These are phyloP conservation scores for Pelobates cultripes DNA, from an alignment of 2,797 vertebrate species.

Conservation along the genomic window DNA sequence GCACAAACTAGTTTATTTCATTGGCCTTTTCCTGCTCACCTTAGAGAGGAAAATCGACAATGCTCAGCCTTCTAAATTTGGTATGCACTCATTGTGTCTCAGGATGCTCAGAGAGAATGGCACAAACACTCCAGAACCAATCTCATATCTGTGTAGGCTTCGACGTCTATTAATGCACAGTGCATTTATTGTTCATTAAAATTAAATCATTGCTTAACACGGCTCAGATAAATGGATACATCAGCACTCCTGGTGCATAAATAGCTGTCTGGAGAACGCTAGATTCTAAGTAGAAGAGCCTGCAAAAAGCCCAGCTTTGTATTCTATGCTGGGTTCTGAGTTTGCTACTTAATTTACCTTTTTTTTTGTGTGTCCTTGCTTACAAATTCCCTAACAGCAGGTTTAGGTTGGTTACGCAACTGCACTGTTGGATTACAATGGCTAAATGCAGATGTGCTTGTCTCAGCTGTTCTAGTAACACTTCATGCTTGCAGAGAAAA, in stretches of 20 bases:
- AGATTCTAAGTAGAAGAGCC: background rate
- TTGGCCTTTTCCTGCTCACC: background rate
- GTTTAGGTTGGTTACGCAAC: background rate
- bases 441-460: constrained; percentile 9
- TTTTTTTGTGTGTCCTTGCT: too few species aligned
- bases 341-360: too few species aligned
- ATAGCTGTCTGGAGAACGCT: background rate
- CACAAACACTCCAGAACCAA: background rate
- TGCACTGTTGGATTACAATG: background rate
- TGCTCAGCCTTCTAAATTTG: background rate
- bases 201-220: background rate
- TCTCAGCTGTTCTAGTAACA: constrained; percentile 12
- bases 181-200: background rate
- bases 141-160: background rate
- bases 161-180: background rate
- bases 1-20: background rate
- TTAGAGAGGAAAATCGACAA: background rate
- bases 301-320: too few species aligned
- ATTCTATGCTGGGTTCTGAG: too few species aligned
- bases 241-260: background rate
- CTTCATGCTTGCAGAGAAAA: background rate
- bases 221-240: background rate
- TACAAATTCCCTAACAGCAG: background rate
- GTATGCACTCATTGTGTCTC: background rate
- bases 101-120: background rate